Conservation (phyloP, 2,797 vertebrate species). For the Corythornis leucogaster region DNA sequence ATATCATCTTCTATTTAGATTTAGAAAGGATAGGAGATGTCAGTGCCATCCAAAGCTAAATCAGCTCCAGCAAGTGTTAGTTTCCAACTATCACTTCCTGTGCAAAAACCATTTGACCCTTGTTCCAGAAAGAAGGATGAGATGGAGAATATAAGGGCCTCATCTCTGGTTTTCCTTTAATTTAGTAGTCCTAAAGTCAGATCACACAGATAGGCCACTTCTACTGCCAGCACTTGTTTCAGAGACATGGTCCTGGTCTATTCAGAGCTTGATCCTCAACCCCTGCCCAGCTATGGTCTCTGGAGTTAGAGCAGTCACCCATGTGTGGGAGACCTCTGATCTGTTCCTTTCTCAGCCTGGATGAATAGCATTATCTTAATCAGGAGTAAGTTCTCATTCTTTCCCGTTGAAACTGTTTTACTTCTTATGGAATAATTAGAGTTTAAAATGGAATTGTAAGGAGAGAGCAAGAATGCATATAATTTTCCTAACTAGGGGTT, state of each 20-base stretch:
- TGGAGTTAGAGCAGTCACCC: background rate
- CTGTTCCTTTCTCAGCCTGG: background rate
- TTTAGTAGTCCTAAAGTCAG: background rate
- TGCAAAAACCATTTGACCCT: background rate
- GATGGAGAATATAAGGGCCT: background rate
- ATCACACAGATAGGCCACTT: rapidly evolving
- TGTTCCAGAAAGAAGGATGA: background rate
- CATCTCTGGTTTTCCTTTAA: background rate
- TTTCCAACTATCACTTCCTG: background rate
- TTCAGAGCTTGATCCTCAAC: background rate
- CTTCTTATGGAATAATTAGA: background rate
- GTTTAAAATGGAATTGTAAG: background rate
- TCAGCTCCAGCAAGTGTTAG: background rate
- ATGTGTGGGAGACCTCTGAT: background rate
- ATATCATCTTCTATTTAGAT: background rate
- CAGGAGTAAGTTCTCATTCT: background rate
- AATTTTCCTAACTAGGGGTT: background rate
- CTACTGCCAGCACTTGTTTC: rapidly evolving
- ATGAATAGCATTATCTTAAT: rapidly evolving
- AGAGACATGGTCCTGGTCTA: background rate
- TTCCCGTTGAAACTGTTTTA: background rate
- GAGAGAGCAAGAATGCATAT: background rate
- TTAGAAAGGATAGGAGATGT: background rate
- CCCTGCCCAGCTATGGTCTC: background rate
- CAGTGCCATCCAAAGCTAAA: background rate